Evolutionary conservation across 1,140 invertebrate genomes (phyloP).

Genomic region (Gerris buenoi): DNA sequence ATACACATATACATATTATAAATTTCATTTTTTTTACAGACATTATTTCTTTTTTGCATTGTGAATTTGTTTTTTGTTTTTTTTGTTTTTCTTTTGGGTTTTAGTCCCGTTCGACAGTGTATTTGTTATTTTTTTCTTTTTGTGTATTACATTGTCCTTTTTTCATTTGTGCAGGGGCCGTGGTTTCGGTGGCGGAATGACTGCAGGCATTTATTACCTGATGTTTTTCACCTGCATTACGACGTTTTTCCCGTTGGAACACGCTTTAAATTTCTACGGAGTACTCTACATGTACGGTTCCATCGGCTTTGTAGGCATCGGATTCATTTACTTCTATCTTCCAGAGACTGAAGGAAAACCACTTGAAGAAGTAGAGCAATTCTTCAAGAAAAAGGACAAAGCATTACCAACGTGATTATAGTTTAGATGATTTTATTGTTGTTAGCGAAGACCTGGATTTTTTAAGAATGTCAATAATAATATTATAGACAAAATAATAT

Average conservation of each 20-base stretch:
- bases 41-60: no score
- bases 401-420: background rate
- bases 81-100: no score
- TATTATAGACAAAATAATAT: no score
- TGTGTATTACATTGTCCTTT: background rate
- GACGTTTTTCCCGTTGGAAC: conserved; percentile 18
- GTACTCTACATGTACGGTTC: conserved; percentile 20
- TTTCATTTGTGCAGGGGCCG: conserved; percentile 16
- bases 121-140: no score
- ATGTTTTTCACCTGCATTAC: conserved; percentile 19
- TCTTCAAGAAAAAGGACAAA: conserved; percentile 13
- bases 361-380: conserved; percentile 20
- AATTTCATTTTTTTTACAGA: no score
- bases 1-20: no score
- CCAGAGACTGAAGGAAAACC: conserved; percentile 24
- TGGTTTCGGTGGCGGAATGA: conserved; percentile 19
- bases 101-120: no score
- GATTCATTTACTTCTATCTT: conserved; percentile 20
- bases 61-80: no score
- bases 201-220: conserved; percentile 20
- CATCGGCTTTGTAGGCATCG: conserved; percentile 14
- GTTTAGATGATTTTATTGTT: no score
- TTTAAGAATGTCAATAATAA: no score
- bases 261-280: conserved; percentile 14
- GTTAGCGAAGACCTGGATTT: no score